Percentiles rank a stretch among this genome's conserved stretches.
phyloP scores from a whole-genome alignment of 2,888 invertebrate genomes.

The Dolichopus griseipennis region DNA sequence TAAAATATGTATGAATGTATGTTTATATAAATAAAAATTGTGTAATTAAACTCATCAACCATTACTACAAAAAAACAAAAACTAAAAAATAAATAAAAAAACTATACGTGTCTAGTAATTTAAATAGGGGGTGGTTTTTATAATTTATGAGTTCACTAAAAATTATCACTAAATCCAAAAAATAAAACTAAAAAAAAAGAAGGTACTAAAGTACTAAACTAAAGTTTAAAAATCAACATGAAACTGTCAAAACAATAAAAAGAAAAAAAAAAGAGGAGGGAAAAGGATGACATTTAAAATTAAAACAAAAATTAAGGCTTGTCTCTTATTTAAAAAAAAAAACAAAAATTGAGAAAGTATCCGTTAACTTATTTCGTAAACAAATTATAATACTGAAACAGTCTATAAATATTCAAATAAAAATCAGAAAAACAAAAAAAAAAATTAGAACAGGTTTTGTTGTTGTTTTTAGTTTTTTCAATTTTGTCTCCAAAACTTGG shows the following conservation, averaged over 20 bases:
- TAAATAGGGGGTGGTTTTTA: not conserved
- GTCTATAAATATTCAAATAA: too few relatives aligned
- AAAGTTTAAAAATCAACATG: not conserved
- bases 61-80: not conserved
- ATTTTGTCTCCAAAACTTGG: too few relatives aligned
- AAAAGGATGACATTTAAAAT: not conserved
- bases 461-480: too few relatives aligned
- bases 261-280: not conserved
- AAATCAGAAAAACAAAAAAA: too few relatives aligned
- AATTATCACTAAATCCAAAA: not conserved
- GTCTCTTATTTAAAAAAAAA: not conserved
- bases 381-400: too few relatives aligned
- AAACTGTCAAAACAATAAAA: not conserved
- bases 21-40: not conserved
- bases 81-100: not conserved
- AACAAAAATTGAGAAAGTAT: not conserved
- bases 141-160: not conserved
- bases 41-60: not conserved
- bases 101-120: not conserved
- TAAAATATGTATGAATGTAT: too few relatives aligned
- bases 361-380: too few relatives aligned
- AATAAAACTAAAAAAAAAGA: too few relatives aligned
- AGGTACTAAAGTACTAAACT: not conserved
- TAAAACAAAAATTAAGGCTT: not conserved
- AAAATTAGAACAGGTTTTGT: too few relatives aligned